Conservation (phyloP, 2,113 vertebrate species). For the Hoplias malabaricus region DNA sequence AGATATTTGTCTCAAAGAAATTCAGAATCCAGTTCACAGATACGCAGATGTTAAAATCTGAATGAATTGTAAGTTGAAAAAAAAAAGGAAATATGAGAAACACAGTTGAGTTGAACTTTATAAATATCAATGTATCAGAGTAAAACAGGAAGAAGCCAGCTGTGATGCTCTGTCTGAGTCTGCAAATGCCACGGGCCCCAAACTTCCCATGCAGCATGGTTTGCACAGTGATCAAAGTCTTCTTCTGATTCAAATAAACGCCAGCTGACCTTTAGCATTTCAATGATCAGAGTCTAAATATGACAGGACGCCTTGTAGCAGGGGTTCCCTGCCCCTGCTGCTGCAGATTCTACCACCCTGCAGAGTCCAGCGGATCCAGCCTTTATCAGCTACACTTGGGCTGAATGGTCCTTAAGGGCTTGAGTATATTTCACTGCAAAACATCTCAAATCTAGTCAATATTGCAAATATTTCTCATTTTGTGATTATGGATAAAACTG, state of each 20-base stretch:
- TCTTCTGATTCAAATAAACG: slow-evolving; percentile 7
- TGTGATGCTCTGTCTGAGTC: slow-evolving; percentile 26
- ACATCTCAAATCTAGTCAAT: too few species aligned
- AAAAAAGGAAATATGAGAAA: slow-evolving; percentile 42
- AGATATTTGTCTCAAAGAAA: too few species aligned
- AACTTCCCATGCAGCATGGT: slow-evolving; percentile 10
- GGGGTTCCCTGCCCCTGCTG: neutral
- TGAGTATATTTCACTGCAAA: too few species aligned
- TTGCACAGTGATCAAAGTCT: slow-evolving; percentile 13
- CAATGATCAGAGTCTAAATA: slow-evolving; percentile 6
- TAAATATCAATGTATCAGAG: slow-evolving; percentile 72
- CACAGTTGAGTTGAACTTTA: slow-evolving; percentile 67
- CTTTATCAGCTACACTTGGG: neutral
- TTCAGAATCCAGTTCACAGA: neutral
- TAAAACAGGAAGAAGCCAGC: slow-evolving; percentile 67
- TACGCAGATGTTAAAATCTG: neutral
- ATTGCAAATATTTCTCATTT: too few species aligned
- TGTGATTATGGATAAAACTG: too few species aligned
- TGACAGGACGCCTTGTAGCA: neutral
- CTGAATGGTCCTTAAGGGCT: neutral
- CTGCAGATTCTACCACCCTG: neutral
- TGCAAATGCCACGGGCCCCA: slow-evolving; percentile 41
- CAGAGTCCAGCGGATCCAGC: neutral
- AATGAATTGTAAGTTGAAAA: neutral
- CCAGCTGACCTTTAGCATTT: slow-evolving; percentile 28